These are phyloP conservation scores for Drosophila testacea DNA, from an alignment of 2,888 invertebrate species.

Conservation along the genomic window DNA sequence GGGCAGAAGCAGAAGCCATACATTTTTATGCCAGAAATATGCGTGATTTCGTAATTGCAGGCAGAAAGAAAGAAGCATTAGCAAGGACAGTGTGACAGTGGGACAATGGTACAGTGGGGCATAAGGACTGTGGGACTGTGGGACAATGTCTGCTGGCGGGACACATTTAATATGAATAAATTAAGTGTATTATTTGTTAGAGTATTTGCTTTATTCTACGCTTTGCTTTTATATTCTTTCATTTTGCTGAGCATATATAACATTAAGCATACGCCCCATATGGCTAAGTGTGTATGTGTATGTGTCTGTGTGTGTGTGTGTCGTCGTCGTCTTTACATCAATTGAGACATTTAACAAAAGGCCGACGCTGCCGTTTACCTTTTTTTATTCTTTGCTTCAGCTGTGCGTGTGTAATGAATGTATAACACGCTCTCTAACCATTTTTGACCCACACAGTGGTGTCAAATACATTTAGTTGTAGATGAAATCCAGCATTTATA, in stretches of 20 bases:
- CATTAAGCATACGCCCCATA: constrained; percentile 58
- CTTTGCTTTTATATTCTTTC: constrained; percentile 23
- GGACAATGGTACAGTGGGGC: not conserved
- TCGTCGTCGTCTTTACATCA: constrained; percentile 50
- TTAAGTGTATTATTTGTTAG: constrained; percentile 59
- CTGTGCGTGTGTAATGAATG: constrained; percentile 63
- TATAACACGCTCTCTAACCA: constrained; percentile 52
- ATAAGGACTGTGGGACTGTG: not conserved
- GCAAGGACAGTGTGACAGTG: constrained; percentile 1
- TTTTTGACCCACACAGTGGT: constrained; percentile 38
- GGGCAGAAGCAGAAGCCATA: not conserved
- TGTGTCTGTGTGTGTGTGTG: constrained; percentile 7
- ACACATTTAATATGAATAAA: constrained; percentile 61
- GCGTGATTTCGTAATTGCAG: constrained; percentile 14
- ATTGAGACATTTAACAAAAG: constrained; percentile 79
- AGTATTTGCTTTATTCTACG: constrained; percentile 20
- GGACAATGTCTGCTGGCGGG: constrained; percentile 5
- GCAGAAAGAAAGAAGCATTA: not conserved
- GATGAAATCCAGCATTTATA: not conserved
- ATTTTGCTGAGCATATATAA: constrained; percentile 47
- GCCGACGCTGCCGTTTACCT: constrained; percentile 66
- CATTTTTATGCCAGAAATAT: constrained; percentile 8
- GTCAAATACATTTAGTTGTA: not conserved
- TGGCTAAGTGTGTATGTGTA: not conserved
- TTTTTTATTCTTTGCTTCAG: constrained; percentile 24